Evolutionary conservation across 2,797 vertebrate species (phyloP), one percentile per base, ranked within the genome.

Genomic region (Aulostomus chinensis): DNA sequence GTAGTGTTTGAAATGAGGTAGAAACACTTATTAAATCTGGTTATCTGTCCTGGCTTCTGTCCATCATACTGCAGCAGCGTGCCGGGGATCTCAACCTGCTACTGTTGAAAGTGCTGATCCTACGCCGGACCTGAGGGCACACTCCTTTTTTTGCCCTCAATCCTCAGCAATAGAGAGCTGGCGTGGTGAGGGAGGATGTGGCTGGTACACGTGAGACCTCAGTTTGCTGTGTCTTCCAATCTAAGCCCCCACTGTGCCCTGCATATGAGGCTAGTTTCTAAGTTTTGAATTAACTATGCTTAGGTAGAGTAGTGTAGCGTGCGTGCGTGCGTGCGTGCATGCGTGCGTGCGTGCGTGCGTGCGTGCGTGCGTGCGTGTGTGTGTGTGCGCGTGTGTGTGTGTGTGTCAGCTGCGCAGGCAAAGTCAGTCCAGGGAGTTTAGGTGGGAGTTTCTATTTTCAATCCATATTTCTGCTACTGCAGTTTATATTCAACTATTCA

Each of bases 1-100:
- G 18, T 26, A 24, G 20, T 1, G 7, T 43, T 31, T 59, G 28
- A 55, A 46, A 58, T 46, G 45, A 70, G 33, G 53, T 38, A 56
- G 40, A 52, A 54, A 45, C 29, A 14, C 46, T 31, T 43, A 72
- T 62, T 62, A 66, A 70, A 72, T 68, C 29, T 25, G 45, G 29
- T 35, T 34, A 8, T 60, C 42, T 64, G 59, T 42, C 22, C 29
- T 32, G 35, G 42, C 50, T 32, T 35, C 41, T 48, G 65, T 67
- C 55, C 40, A 25, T 33, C 5, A 5, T 37, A 22, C 24, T 47
- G n/a, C n/a, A n/a, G 43, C 41, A 24, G 50, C 1, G 1, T 54
- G 49, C 18, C 8, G n/a, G 0, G 9, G 6, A 59, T 69, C 16
- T 66, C 34, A 18, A 35, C 47, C 43, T 57, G 42, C 39, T 48